Evolutionary conservation across 2,888 invertebrate species (phyloP), one percentile per base, ranked within the genome.

Genomic region (Andrena bicolor): DNA sequence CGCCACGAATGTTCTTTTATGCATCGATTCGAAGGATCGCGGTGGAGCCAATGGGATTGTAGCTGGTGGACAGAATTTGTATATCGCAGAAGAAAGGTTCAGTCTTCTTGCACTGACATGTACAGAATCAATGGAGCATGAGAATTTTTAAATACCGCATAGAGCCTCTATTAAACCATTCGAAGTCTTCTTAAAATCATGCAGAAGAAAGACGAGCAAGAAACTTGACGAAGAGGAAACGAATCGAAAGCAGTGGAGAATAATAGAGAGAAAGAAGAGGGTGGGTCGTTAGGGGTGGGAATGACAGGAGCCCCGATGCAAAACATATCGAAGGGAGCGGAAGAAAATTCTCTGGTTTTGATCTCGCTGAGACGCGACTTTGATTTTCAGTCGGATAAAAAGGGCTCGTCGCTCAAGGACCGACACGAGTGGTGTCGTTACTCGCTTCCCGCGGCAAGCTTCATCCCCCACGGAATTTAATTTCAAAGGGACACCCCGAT

Each of bases 301-400:
- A 48, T 70, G 61, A 30, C 26, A 28, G 48, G 65, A 10, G 53
- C 26, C 26, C 20, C 32, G 76, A 20, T 2, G 71, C 26, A 68
- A 79, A 74, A 65, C 61, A 23, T 30, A 66, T 66, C 58, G 71
- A 30, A 13, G 60, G 76, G 56, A 0, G 28, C 8, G 23, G 53
- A 65, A 58, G 75, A 61, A 41, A 65, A 64, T 61, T 64, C 58
- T 51, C 32, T 30, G 65, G 68, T 77, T 83, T 72, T 77, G 82
- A 82, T 82, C 71, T 60, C 69, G 70, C 58, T 65, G 73, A 70
- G 58, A 73, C 68, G 71, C 74, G 73, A 83, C 83, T 82, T 83
- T 83, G 77, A 82, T 82, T 78, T 77, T 71, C 70, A 30, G 32
- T 2, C 30, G 65, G 69, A 70, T 72, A 71, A 82, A 82, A 83